Percentiles rank a stretch among this genome's conserved stretches.
Evolutionary conservation across 2,888 invertebrate genomes (phyloP).

Genomic region (Quadriops clusia): DNA sequence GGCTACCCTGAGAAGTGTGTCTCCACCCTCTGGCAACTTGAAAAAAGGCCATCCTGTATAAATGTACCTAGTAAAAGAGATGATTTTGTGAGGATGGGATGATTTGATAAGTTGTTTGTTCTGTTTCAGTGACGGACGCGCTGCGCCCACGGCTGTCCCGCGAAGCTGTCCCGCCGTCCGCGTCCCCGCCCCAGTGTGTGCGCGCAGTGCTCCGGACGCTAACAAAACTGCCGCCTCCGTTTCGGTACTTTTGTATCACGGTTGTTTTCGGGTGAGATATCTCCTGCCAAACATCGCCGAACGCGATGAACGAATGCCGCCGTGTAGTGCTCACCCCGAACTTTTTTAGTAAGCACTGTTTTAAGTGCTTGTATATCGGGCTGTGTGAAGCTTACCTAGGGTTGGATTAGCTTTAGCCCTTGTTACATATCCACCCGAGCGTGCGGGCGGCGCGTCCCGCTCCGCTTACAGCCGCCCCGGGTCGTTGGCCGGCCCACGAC

Average conservation of each 20-base stretch:
- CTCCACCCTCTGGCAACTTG: too few relatives aligned
- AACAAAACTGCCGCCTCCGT: constrained; percentile 36
- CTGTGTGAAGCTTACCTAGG: constrained; percentile 50
- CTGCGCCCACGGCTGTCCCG: constrained; percentile 41
- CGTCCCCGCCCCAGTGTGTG: constrained; percentile 31
- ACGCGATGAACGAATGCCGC: constrained; percentile 20
- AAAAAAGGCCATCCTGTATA: too few relatives aligned
- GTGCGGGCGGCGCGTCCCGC: constrained; percentile 29
- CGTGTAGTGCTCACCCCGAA: constrained; percentile 39
- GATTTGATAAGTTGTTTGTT: constrained; percentile 9
- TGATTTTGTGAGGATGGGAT: too few relatives aligned
- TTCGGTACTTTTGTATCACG: constrained; percentile 37
- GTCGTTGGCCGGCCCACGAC: constrained; percentile 30
- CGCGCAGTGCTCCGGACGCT: constrained; percentile 38
- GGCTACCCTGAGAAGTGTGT: too few relatives aligned
- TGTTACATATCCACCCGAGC: constrained; percentile 42
- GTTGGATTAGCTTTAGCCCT: constrained; percentile 45
- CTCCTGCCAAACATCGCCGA: constrained; percentile 34
- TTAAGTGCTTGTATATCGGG: constrained; percentile 55
- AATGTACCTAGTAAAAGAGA: too few relatives aligned
- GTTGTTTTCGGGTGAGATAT: constrained; percentile 39
- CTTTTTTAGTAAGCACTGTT: constrained; percentile 49
- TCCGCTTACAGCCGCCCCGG: constrained; percentile 26
- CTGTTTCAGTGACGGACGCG: constrained; percentile 46
- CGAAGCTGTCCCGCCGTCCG: constrained; percentile 27